Percentiles rank a stretch among this genome's conserved stretches.
Evolutionary conservation across 2,113 vertebrate species (phyloP).

Genomic region (Diglossa brunneiventris): DNA sequence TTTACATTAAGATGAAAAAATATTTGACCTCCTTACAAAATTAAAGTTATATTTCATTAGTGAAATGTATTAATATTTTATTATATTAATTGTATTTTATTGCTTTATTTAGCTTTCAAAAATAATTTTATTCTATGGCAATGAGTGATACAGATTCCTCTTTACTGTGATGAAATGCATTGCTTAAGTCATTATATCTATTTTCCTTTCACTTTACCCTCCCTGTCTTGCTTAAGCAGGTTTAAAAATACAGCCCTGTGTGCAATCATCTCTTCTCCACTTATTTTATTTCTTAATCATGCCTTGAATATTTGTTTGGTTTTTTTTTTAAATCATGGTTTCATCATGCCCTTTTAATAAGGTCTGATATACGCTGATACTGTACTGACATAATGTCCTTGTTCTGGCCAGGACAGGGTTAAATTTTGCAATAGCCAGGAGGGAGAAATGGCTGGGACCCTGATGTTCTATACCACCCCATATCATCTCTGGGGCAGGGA

Average conservation of each 20-base stretch:
- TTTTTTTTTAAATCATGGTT: background rate
- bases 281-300: background rate
- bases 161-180: background rate
- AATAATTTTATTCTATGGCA: background rate
- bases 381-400: background rate
- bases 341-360: background rate
- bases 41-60: background rate
- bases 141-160: background rate
- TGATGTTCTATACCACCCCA: background rate
- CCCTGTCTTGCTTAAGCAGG: background rate
- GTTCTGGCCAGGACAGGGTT: background rate
- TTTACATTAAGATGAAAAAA: background rate
- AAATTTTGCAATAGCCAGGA: background rate
- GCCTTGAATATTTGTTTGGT: background rate
- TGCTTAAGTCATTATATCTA: background rate
- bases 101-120: background rate
- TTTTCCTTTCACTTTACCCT: background rate
- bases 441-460: background rate
- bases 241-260: background rate
- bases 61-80: background rate
- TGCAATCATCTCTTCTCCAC: background rate
- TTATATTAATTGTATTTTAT: background rate
- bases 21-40: background rate
- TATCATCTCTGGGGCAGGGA: accelerated
- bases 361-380: background rate